Evolutionary conservation across 2,797 vertebrate genomes (phyloP).

Genomic region (Premnoplex brunnescens): DNA sequence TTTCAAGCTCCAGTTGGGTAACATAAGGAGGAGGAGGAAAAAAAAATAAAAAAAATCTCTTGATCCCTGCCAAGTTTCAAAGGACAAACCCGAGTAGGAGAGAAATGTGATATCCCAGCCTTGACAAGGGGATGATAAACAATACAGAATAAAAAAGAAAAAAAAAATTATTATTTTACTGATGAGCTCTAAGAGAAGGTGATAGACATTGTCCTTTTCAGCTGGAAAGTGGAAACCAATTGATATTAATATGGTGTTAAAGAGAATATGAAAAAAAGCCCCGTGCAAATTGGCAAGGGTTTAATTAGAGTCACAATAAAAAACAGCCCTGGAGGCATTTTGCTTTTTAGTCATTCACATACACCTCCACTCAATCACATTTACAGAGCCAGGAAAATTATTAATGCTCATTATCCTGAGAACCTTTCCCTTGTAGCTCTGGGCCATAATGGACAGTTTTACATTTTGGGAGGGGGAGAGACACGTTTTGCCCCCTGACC

Average conservation of each 20-base stretch:
- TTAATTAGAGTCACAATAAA: conserved; percentile 74
- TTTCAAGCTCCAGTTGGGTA: conserved; percentile 29
- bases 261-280: conserved; percentile 35
- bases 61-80: conserved; percentile 49
- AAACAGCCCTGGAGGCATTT: conserved; percentile 66
- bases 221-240: conserved; percentile 72
- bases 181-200: conserved; percentile 36
- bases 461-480: not conserved
- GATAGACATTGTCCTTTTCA: conserved; percentile 78
- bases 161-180: not conserved
- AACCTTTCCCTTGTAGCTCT: conserved; percentile 21
- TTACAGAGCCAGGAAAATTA: conserved; percentile 44
- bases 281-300: conserved; percentile 73
- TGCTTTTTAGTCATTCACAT: conserved; percentile 59
- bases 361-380: conserved; percentile 35
- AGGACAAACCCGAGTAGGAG: conserved; percentile 55
- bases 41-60: not conserved
- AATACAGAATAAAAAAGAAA: not conserved
- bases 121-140: conserved; percentile 57
- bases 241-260: conserved; percentile 64
- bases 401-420: conserved; percentile 26
- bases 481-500: not conserved
- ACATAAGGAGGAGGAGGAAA: conserved; percentile 14
- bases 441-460: conserved; percentile 23
- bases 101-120: conserved; percentile 56